Evolutionary conservation across 2,888 invertebrate genomes (phyloP).

Genomic region (Leptinotarsa rubiginosa): DNA sequence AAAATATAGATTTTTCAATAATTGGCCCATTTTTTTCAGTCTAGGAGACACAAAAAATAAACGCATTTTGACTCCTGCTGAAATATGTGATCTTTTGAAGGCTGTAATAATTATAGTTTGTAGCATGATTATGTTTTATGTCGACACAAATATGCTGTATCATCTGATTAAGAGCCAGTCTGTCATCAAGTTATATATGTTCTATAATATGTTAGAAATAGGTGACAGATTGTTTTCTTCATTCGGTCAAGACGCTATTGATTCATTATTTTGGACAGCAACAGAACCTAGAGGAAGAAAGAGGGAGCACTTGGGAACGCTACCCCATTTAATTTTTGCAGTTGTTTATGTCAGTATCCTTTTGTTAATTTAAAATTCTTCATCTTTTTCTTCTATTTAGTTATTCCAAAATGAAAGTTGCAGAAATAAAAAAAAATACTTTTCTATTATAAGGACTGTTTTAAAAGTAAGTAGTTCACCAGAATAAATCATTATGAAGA

Average conservation of each 20-base stretch:
- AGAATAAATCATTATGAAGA: no score
- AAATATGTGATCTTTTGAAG: conserved; percentile 96
- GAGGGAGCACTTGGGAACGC: conserved; percentile 85
- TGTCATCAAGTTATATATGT: conserved; percentile 98
- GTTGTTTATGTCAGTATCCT: conserved; percentile 95
- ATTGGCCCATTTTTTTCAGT: conserved; percentile 47
- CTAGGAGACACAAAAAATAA: conserved; percentile 65
- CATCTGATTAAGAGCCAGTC: conserved; percentile 97
- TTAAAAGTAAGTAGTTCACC: no score
- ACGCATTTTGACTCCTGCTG: conserved; percentile 83
- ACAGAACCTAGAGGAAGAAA: conserved; percentile 91
- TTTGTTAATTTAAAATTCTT: conserved; percentile 59
- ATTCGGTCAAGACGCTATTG: conserved; percentile 97
- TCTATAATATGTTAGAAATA: conserved; percentile 99
- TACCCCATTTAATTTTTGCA: conserved; percentile 92
- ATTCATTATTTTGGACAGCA: conserved; percentile 98
- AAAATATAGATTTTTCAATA: background rate
- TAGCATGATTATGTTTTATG: conserved; percentile 86
- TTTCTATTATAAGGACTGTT: no score
- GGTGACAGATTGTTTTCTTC: conserved; percentile 96
- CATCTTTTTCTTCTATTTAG: background rate
- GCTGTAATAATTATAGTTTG: conserved; percentile 88
- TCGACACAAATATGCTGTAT: conserved; percentile 98
- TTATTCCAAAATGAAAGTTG: conserved; percentile 16
- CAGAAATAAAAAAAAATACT: no score